These are phyloP conservation scores for Chunga burmeisteri DNA, from an alignment of 2,113 vertebrate genomes.

Conservation along the genomic window DNA sequence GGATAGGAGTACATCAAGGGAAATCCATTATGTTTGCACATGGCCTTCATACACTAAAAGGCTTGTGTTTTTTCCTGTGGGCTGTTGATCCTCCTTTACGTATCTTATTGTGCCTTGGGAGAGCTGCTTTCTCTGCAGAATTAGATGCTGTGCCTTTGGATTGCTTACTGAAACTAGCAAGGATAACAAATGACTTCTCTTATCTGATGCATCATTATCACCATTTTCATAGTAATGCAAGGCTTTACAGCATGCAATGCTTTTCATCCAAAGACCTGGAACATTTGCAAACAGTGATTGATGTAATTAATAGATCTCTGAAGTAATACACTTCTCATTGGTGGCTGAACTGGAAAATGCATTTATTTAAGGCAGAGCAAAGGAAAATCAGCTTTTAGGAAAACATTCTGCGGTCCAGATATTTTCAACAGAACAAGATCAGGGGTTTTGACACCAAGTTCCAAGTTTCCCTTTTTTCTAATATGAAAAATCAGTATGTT, in stretches of 20 bases:
- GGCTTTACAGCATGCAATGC: background rate
- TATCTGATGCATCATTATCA: background rate
- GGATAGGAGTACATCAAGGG: background rate
- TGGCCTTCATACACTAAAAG: background rate
- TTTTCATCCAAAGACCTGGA: background rate
- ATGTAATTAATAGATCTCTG: background rate
- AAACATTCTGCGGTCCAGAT: background rate
- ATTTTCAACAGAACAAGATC: background rate
- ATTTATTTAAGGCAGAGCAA: background rate
- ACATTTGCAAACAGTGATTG: background rate
- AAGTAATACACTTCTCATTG: background rate
- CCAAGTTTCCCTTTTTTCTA: background rate
- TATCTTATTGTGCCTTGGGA: background rate
- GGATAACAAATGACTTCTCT: background rate
- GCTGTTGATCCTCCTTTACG: background rate
- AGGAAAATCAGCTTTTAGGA: background rate
- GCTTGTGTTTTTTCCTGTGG: background rate
- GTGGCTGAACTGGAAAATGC: background rate
- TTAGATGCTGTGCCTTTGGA: background rate
- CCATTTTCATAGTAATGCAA: background rate
- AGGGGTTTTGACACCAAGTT: accelerated
- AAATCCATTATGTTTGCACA: slow-evolving; percentile 20
- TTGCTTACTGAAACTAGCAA: background rate
- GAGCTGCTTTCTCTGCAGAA: background rate
- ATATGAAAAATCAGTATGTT: background rate